Evolutionary conservation across 2,888 invertebrate genomes (phyloP).

Genomic region (Stenolophus ochropezus): DNA sequence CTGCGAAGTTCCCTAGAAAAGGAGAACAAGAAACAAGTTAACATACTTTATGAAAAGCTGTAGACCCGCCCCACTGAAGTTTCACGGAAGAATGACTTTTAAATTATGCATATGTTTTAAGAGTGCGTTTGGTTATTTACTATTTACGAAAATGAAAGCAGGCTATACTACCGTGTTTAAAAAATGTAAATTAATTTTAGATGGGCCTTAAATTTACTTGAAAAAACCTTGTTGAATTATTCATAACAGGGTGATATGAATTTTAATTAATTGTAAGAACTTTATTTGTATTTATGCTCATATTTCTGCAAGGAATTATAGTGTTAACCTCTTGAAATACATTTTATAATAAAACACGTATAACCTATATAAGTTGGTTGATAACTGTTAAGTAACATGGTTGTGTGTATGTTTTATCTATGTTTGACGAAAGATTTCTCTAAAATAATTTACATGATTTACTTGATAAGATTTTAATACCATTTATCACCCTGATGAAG

Average conservation of each 20-base stretch:
- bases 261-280: neutral
- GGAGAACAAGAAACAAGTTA: neutral
- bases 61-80: neutral
- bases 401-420: no score
- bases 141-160: slow-evolving; percentile 23
- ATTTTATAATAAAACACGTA: no score
- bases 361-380: no score
- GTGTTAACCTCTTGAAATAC: no score
- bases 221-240: slow-evolving; percentile 25
- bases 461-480: no score
- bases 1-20: neutral
- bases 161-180: neutral
- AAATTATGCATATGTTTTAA: slow-evolving; percentile 28
- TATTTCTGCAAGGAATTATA: no score
- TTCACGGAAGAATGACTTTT: slow-evolving; percentile 24
- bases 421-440: no score
- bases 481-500: no score
- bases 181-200: slow-evolving; percentile 28
- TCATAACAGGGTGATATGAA: slow-evolving; percentile 21
- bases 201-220: neutral
- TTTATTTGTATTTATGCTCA: neutral
- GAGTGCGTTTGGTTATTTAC: slow-evolving; percentile 30
- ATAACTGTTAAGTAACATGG: no score
- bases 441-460: no score
- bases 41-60: slow-evolving; percentile 17